Percentiles rank a stretch among this genome's conserved stretches.
Conservation (phyloP, 2,888 invertebrate species). For the Sarcophaga carnaria region DNA sequence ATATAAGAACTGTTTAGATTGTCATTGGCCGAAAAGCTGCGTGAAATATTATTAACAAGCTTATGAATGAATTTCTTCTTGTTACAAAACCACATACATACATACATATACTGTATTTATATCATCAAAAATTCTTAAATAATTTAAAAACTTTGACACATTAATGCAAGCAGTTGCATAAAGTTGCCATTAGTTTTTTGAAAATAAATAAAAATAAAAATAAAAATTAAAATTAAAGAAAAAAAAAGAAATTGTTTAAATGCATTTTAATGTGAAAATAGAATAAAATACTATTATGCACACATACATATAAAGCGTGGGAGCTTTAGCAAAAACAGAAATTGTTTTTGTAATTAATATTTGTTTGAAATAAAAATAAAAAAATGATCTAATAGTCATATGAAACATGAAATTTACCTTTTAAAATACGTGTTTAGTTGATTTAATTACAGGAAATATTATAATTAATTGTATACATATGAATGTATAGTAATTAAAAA, state of each 20-base stretch:
- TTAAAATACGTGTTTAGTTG: neutral
- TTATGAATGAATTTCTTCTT: too few relatives aligned
- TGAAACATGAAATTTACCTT: constrained; percentile 49
- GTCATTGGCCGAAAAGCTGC: too few relatives aligned
- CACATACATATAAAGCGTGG: neutral
- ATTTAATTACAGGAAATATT: constrained; percentile 56
- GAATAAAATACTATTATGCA: neutral
- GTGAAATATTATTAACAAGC: too few relatives aligned
- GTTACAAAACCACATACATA: too few relatives aligned
- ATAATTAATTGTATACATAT: neutral
- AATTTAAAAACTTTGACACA: neutral
- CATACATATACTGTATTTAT: too few relatives aligned
- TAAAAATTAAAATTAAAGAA: too few relatives aligned
- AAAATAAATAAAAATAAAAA: neutral
- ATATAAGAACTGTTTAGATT: too few relatives aligned
- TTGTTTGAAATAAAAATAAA: neutral
- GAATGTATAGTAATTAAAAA: neutral
- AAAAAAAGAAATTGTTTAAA: neutral
- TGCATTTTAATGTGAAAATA: neutral
- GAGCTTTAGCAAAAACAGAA: neutral
- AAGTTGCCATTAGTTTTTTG: neutral
- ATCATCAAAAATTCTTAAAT: too few relatives aligned
- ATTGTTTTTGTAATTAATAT: neutral
- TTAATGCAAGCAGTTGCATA: neutral
- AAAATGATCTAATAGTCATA: constrained; percentile 16